phyloP scores from a whole-genome alignment of 2,888 invertebrate species.

The Troglohyphantes excavatus region DNA sequence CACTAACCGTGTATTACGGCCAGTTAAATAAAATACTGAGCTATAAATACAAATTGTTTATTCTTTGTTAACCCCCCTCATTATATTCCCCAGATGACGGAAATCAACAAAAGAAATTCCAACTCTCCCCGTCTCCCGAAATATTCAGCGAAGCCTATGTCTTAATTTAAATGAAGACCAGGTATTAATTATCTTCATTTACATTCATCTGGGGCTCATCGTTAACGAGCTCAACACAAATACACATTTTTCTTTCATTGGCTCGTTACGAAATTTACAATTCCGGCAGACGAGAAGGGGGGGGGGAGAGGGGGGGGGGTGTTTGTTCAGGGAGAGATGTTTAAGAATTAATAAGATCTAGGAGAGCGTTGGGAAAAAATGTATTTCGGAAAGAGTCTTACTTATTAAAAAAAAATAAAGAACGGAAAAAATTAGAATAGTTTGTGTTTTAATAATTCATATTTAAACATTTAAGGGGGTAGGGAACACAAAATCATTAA shows the following conservation, averaged over 20 bases:
- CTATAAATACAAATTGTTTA: too few relatives aligned
- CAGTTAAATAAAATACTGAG: too few relatives aligned
- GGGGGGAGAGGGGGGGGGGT: not conserved
- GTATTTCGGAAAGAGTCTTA: too few relatives aligned
- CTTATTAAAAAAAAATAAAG: too few relatives aligned
- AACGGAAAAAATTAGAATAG: too few relatives aligned
- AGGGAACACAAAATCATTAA: too few relatives aligned
- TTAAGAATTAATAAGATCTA: too few relatives aligned
- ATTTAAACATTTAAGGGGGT: too few relatives aligned
- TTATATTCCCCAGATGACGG: not conserved
- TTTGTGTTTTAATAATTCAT: too few relatives aligned
- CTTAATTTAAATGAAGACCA: not conserved
- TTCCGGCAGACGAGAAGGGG: not conserved
- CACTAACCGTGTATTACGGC: too few relatives aligned
- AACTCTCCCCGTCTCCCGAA: not conserved
- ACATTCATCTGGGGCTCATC: not conserved
- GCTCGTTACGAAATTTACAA: not conserved
- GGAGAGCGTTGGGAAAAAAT: too few relatives aligned
- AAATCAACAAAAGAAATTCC: not conserved
- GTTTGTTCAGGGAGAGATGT: not conserved
- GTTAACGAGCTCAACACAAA: constrained; percentile 5
- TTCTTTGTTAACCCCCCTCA: not conserved
- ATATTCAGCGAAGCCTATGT: not conserved
- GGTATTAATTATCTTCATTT: constrained; percentile 6
- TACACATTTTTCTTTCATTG: not conserved